Base-by-base conservation (phyloP, 2,113 vertebrate genomes). In the Turdus rufiventris region DNA sequence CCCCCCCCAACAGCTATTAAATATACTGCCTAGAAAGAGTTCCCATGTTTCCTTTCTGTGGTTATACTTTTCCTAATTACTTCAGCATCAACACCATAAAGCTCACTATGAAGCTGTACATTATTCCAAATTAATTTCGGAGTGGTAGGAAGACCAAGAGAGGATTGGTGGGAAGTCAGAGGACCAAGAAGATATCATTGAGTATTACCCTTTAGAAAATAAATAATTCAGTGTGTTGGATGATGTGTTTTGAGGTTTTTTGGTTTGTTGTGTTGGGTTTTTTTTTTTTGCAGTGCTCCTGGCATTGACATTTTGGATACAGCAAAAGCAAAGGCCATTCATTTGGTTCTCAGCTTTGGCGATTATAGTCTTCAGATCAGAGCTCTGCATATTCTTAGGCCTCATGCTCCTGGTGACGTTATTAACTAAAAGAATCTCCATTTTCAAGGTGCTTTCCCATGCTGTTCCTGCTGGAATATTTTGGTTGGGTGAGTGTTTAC, bases 331-430 rank as follows among this genome's bases (percentile, higher is more conserved):
- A 26, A 94, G 97, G 18, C 76, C 86, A 3, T 99, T 99, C 96
- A 95, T 99, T 97, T 95, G 98, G 98, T 98, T 99, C 80, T 99
- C 99, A 7, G 99, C 99, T 17, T 96, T 99, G 13, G 98, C 97
- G 58, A 98, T 99, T 93, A 98, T 99, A 23, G 98, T 99, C 95
- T 99, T 99, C 97, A 98, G 99, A 48, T 98, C 98, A 0, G 99
- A 99, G 92, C 98, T 99, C 45, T 98, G 98, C 96, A 96, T 99
- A 90, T 96, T 99, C 51, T 90, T 99, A 91, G 99, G 99, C 61
- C 97, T 99, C 47, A 98, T 99, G 98, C 96, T 99, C 67, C 95
- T 99, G 74, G 94, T 98, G 53, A 97, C 97, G 0, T 96, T 99
- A 78, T n/a, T 97, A 84, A 98, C 97, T 86, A 97, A 98, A 91